Base-by-base conservation (phyloP, 2,113 vertebrate genomes). In the Smithornis capensis region DNA sequence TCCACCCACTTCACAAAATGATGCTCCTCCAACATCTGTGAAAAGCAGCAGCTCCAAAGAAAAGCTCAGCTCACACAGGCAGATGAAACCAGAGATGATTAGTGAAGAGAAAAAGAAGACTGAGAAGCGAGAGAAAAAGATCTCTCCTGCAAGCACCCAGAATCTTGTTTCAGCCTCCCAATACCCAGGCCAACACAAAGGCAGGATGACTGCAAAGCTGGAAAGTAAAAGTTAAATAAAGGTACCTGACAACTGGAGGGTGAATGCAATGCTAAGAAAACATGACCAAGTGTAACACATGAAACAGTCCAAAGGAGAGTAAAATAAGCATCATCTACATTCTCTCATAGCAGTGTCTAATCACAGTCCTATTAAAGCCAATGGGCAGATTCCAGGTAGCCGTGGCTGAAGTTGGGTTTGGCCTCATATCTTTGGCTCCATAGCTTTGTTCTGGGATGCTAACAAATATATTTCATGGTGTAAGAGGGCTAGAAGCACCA, bases 161-260 rank as follows among this genome's bases (percentile, higher is more conserved):
- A 52, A 55, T 47, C 64, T 86, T 83, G 10, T 63, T 93, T 67
- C 53, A 94, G 50, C 60, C 59, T 50, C 35, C 37, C 17, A 57
- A 38, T 23, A n/a, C 38, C 29, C 7, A 38, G 28, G 83, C 44
- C 60, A 71, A 87, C 49, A 67, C 38, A 82, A 78, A 83, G 71
- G 28, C 24, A 14, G 16, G 42, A 55, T 74, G 82, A 64, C 56
- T 70, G 64, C 63, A 80, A 80, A 80, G 56, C 4, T 95, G 90
- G 89, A 60, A 81, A 68, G 68, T 93, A 33, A n/a, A 94, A 94
- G 90, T 86, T 83, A 95, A 95, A 90, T 90, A 93, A 45, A 37
- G 33, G 22, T 67, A 92, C 38, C 63, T 81, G 75, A 90, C 87
- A 93, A 8, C 38, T 64, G 33, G 59, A 86, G 82, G 76, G 82